Evolutionary conservation across 2,113 vertebrate species (phyloP).

Genomic region (Chionis minor): DNA sequence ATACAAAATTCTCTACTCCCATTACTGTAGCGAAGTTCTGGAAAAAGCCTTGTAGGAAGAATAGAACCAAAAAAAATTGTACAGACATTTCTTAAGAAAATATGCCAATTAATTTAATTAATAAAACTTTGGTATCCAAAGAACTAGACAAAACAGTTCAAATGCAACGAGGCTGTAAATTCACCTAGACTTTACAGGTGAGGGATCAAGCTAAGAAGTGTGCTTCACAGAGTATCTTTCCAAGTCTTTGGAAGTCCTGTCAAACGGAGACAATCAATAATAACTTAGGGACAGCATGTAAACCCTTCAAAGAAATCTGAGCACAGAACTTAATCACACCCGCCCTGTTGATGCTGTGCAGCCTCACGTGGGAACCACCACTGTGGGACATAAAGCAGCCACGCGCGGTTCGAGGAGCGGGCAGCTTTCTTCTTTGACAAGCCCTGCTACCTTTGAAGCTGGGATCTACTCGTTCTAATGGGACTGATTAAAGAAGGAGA

Average conservation of each 20-base stretch:
- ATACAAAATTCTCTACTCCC: not conserved
- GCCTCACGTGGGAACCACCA: not conserved
- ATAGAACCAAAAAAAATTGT: not conserved
- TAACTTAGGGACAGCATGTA: not conserved
- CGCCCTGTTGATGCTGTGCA: not conserved
- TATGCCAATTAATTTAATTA: not conserved
- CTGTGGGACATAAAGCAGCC: not conserved
- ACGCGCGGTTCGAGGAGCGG: not conserved
- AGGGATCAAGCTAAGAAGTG: not conserved
- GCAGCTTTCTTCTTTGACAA: slow-evolving; percentile 16
- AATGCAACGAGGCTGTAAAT: not conserved
- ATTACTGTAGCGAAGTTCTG: not conserved
- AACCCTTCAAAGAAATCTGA: slow-evolving; percentile 6
- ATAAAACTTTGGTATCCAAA: not conserved
- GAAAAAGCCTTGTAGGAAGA: not conserved
- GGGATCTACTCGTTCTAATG: slow-evolving; percentile 6
- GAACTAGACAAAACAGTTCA: not conserved
- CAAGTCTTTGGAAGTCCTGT: not conserved
- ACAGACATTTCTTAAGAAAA: not conserved
- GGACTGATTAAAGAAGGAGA: slow-evolving; percentile 27
- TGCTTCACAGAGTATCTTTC: not conserved
- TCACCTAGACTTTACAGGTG: not conserved
- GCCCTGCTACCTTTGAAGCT: slow-evolving; percentile 30
- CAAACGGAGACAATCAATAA: not conserved
- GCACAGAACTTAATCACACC: not conserved